Base-by-base conservation (phyloP, 2,797 vertebrate species). In the Sphaeramia orbicularis region DNA sequence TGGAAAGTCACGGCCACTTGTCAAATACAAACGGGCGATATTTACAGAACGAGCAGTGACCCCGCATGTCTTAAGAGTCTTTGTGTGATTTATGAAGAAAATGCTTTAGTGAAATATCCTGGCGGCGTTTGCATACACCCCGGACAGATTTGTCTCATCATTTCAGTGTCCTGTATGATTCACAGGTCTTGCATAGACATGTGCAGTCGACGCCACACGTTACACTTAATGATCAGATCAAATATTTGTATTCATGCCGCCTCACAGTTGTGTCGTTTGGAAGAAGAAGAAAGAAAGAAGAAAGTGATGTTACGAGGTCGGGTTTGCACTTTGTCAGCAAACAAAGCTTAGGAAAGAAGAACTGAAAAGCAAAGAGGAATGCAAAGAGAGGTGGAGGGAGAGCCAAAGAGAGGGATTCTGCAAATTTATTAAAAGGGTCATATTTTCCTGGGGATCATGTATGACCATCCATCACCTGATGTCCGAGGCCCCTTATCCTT, bases 351-450 rank as follows among this genome's bases (percentile, higher is more conserved):
- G 51, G 50, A 78, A 82, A 63, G 35, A 61, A 40, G 11, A 30
- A 68, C 48, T 11, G 30, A 62, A 58, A 24, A 24, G 21, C 21
- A 4, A 24, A 24, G 21, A 77, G 63, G 47, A 78, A 75, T 64
- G 66, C 41, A 69, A 56, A 51, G 18, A 40, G 40, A 78, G 54
- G 66, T 16, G 6, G 21, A 49, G 24, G 41, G 69, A 68, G 58
- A 41, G 50, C 53, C 53, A 74, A 65, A 65, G 53, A 72, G 53
- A 19, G 62, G 16, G 65, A 86, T 78, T 85, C 65, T 71, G 76
- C 83, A 89, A 88, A 92, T 92, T 68, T 89, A 93, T 92, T 92
- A 93, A 95, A 84, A 54, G 76, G 74, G 88, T 80, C 83, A 89
- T 90, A 92, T 94, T 93, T 92, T 89, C 77, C 86, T 75, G 59